A percentile compares a stretch with the other conserved stretches of the same genome.
These are phyloP conservation scores for Etheostoma nigrum DNA, from an alignment of 2,797 vertebrate species.

Conservation along the genomic window DNA sequence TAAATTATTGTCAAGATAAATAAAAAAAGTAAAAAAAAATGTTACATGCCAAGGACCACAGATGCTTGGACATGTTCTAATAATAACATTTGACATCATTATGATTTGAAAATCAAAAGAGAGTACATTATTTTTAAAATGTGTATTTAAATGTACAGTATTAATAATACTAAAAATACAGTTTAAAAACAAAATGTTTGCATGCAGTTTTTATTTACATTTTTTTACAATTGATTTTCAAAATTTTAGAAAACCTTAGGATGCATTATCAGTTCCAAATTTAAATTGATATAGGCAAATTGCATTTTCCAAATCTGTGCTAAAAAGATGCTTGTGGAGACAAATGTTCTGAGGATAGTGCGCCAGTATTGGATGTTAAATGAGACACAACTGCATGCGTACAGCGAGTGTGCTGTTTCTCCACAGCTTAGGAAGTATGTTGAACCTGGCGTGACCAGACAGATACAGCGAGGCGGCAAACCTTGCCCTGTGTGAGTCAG, in stretches of 20 bases:
- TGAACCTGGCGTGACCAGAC: slow-evolving; percentile 51
- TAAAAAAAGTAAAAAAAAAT: neutral
- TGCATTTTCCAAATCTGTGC: neutral
- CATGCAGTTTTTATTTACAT: neutral
- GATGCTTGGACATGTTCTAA: neutral
- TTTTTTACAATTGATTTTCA: neutral
- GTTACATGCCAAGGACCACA: neutral
- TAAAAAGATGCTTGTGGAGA: neutral
- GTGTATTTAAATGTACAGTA: neutral
- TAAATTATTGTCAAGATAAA: neutral
- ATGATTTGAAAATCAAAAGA: neutral
- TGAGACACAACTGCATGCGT: slow-evolving; percentile 5
- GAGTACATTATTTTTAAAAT: neutral
- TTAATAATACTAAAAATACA: neutral
- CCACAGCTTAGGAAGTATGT: slow-evolving; percentile 25
- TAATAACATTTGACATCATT: slow-evolving; percentile 1
- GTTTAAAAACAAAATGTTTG: neutral
- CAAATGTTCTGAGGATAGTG: neutral
- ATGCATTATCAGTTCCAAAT: neutral
- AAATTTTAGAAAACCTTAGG: neutral
- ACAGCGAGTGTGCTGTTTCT: slow-evolving; percentile 35
- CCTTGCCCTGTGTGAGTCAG: slow-evolving; percentile 58
- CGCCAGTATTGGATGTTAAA: slow-evolving; percentile 13
- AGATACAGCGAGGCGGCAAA: slow-evolving; percentile 41
- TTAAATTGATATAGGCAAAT: neutral